Conservation (phyloP, 2,888 invertebrate genomes). For the Prosopocoilus inquinatus region DNA sequence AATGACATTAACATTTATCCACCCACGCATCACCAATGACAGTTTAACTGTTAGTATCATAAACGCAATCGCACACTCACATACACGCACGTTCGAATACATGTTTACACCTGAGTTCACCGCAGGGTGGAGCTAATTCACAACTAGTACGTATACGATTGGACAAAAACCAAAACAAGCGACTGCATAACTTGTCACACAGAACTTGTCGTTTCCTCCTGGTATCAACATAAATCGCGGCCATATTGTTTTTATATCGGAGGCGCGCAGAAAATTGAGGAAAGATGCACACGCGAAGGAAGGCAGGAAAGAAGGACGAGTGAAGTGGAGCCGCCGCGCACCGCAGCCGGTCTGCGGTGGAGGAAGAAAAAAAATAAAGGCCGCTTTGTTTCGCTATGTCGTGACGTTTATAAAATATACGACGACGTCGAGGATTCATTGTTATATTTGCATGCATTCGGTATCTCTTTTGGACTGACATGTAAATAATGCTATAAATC, state of each 20-base stretch:
- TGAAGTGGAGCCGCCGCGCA: slow-evolving; percentile 2
- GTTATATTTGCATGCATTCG: slow-evolving; percentile 28
- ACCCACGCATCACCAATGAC: background rate
- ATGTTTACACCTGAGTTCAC: slow-evolving; percentile 28
- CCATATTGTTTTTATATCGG: slow-evolving; percentile 23
- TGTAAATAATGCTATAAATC: slow-evolving; percentile 31
- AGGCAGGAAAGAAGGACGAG: background rate
- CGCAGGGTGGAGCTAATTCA: slow-evolving; percentile 29
- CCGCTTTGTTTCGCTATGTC: slow-evolving; percentile 16
- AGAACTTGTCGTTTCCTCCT: slow-evolving; percentile 16
- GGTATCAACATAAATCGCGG: slow-evolving; percentile 25
- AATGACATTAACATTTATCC: too few species aligned
- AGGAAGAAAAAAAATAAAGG: slow-evolving; percentile 3
- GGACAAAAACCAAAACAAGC: slow-evolving; percentile 24
- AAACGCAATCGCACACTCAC: background rate
- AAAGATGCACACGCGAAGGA: background rate
- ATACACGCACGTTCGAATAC: background rate
- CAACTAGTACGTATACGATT: slow-evolving; percentile 19
- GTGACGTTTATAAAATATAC: slow-evolving; percentile 25
- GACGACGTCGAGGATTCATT: slow-evolving; percentile 25
- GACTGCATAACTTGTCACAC: slow-evolving; percentile 23
- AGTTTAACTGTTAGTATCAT: background rate
- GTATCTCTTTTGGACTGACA: slow-evolving; percentile 24
- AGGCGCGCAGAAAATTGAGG: background rate
- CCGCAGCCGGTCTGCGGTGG: background rate